Evolutionary conservation across 2,113 vertebrate species (phyloP).

Genomic region (Campylomormyrus numenius): DNA sequence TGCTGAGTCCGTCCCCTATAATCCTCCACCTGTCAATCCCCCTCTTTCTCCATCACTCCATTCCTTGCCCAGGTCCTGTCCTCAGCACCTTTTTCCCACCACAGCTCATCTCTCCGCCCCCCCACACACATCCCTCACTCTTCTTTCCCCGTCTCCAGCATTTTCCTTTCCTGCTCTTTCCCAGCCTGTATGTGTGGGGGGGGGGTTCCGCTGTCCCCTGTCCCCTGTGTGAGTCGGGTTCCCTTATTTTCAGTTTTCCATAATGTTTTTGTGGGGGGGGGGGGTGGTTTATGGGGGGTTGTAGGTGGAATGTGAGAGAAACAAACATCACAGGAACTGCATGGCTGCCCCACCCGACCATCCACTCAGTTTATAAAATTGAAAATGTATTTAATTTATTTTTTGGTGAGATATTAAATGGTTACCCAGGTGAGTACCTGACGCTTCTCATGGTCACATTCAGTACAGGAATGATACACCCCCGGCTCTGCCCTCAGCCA

Average conservation of each 20-base stretch:
- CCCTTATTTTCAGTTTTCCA: too few relatives aligned
- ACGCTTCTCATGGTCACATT: neutral
- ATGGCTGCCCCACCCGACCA: neutral
- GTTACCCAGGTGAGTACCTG: neutral
- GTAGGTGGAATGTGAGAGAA: neutral
- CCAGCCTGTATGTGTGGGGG: neutral
- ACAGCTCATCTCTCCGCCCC: too few relatives aligned
- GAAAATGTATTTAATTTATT: neutral
- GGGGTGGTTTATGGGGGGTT: neutral
- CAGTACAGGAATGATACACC: neutral
- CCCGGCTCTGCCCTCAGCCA: neutral
- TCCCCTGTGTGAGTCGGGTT: too few relatives aligned
- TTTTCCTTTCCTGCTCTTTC: neutral
- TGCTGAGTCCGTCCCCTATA: conserved; percentile 31
- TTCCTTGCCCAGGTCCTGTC: neutral
- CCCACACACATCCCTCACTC: neutral
- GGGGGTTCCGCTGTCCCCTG: neutral
- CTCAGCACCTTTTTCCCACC: neutral
- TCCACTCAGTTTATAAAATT: neutral
- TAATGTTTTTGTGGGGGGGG: neutral
- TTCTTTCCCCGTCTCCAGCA: conserved; percentile 17
- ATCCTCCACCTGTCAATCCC: conserved; percentile 33
- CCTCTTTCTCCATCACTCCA: neutral
- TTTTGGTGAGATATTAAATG: neutral
- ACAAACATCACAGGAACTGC: neutral